Evolutionary conservation across 1,140 invertebrate genomes (phyloP).

Genomic region (Elymnias hypermnestra): DNA sequence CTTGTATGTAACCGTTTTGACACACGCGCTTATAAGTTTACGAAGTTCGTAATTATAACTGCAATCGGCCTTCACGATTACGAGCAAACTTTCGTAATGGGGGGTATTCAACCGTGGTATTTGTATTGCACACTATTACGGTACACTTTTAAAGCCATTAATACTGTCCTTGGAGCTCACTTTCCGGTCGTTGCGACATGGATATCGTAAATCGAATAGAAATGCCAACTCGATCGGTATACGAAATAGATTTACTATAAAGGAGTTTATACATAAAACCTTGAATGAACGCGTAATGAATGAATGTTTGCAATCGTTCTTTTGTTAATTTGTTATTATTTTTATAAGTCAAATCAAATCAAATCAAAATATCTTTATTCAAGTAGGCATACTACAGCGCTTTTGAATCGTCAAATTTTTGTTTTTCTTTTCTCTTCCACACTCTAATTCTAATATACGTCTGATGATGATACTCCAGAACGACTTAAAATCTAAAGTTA

Average conservation of each 20-base stretch:
- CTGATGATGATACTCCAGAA: too few species aligned
- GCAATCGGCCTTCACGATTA: slow-evolving; percentile 22
- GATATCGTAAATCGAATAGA: slow-evolving; percentile 30
- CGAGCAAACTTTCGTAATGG: slow-evolving; percentile 24
- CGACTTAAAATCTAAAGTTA: too few species aligned
- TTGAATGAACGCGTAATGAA: too few species aligned
- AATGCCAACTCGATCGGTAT: slow-evolving; percentile 13
- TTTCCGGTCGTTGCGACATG: slow-evolving; percentile 31
- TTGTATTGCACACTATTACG: slow-evolving; percentile 27
- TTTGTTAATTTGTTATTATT: too few species aligned
- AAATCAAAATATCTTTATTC: too few species aligned
- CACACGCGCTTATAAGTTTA: slow-evolving; percentile 11
- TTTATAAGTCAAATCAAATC: too few species aligned
- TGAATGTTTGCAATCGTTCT: too few species aligned
- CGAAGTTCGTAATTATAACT: slow-evolving; percentile 12
- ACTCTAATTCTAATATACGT: too few species aligned
- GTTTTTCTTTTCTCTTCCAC: too few species aligned
- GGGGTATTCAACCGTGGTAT: slow-evolving; percentile 25
- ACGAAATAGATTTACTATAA: slow-evolving; percentile 13
- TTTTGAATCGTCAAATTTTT: too few species aligned
- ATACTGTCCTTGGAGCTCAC: slow-evolving; percentile 29
- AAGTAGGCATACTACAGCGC: too few species aligned
- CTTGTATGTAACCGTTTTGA: slow-evolving; percentile 8
- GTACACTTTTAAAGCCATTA: slow-evolving; percentile 32
- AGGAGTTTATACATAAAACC: slow-evolving; percentile 9